Base-by-base conservation (phyloP, 2,888 invertebrate species). In the Agrotis ipsilon region DNA sequence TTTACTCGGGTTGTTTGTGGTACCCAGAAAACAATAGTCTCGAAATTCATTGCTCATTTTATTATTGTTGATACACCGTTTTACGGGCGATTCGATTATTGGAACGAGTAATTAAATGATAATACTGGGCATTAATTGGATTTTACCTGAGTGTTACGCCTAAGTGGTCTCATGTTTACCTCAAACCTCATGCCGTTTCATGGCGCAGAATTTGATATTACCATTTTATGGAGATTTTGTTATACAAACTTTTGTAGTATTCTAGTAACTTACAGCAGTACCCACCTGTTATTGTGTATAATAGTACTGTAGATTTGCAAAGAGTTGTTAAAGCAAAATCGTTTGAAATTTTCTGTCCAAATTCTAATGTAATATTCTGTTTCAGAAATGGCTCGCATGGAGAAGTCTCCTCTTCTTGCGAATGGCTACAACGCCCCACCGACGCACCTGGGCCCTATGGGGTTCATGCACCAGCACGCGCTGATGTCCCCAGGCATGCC, bases 391-490 rank as follows among this genome's bases (percentile, higher is more conserved):
- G 98, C 98, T 63, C 97, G 98, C 84, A 96, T 98, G 97, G 99
- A 99, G 94, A 99, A 99, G 94, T 98, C 98, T 24, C 99, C 99
- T 45, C 97, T 99, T 52, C 96, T 99, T 86, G 98, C 98, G 75
- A 99, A 99, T 92, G 99, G 99, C 80, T 99, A 99, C 97, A 99
- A 98, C 95, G 98, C 98, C 85, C 99, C 98, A 74, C 99, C 99
- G 72, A 98, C 98, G 75, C 98, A 98, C 93, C 97, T 98, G 86
- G 98, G 98, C 91, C 99, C 98, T 90, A 98, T 99, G 98, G 98
- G 98, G 91, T 98, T 99, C 96, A 98, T 98, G 98, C 98, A 98
- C 93, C 97, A 98, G 93, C 98, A 98, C 92, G 98, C 98, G 72
- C 97, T 98, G 83, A 97, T 99, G 96, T 98, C 98, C 68, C 98